phyloP scores from a whole-genome alignment of 2,797 vertebrate genomes.

The Platalea minor region DNA sequence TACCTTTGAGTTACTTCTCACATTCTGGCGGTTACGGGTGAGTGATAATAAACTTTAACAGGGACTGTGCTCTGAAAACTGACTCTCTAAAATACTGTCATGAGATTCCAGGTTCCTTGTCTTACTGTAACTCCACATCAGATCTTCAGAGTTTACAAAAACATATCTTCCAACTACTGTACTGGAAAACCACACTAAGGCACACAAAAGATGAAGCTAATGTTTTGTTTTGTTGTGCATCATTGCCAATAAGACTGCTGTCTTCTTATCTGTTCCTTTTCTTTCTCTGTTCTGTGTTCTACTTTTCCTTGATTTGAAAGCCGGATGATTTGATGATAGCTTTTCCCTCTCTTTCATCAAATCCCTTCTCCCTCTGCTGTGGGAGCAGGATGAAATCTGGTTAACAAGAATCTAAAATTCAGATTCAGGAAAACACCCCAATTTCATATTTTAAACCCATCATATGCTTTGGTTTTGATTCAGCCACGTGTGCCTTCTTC shows the following conservation, averaged over 20 bases:
- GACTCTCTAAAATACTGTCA: neutral
- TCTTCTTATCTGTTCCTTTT: neutral
- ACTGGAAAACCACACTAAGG: neutral
- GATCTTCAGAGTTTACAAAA: neutral
- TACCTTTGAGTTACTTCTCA: neutral
- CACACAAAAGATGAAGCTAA: neutral
- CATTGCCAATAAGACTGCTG: neutral
- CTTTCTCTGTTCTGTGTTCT: neutral
- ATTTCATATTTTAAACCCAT: neutral
- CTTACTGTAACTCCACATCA: neutral
- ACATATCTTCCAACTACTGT: neutral
- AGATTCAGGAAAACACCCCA: neutral
- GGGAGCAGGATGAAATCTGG: neutral
- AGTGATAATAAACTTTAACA: neutral
- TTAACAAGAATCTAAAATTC: neutral
- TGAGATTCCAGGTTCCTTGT: neutral
- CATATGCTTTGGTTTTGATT: neutral
- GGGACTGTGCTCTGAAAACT: neutral
- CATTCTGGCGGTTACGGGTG: neutral
- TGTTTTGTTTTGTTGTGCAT: neutral
- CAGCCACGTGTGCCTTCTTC: neutral
- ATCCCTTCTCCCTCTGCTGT: neutral
- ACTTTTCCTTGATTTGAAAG: neutral
- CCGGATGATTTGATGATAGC: neutral
- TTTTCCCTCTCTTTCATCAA: neutral